Base-by-base conservation (phyloP, 2,888 invertebrate species). In the Lathronympha strigana region DNA sequence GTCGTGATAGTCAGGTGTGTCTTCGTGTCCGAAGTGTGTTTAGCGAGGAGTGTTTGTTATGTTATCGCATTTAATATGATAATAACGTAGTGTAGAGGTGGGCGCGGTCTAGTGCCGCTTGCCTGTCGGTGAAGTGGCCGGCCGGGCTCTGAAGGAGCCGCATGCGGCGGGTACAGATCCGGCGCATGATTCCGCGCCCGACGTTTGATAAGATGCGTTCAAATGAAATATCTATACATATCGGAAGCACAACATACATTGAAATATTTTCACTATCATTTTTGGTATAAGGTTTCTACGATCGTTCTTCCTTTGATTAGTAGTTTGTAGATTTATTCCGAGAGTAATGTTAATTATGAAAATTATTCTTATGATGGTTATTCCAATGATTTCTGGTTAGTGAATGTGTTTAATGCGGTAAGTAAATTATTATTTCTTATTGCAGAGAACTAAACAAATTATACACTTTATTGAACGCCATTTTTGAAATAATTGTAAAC, bases 331-430 rank as follows among this genome's bases (percentile, higher is more conserved):
- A 71, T 66, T 70, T 43, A 73, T 76, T 76, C 74, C 72, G 72
- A 69, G 71, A 72, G 68, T 73, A 74, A 73, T 67, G 66, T 71
- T 72, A 75, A 73, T 76, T 78, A 76, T 78, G 71, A 76, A 79
- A 80, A 77, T 73, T 71, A 80, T 82, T 86, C 83, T 86, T 85
- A 86, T 87, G 82, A 85, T 77, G 82, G 79, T 80, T 81, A 84
- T 86, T 85, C 83, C 86, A 82, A 84, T 75, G 67, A 79, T 80
- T 78, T 83, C 83, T 81, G 87, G 87, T 88, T 87, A 87, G 87
- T 87, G 87, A 87, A 77, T 75, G 71, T 71, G 69, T 75, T 75
- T 47, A 58, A 36, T 57, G 40, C 55, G 40, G 25, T 66, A 62
- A 66, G 49, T 62, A 17, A 13, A 50, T 66, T 50, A 66, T 62